Conservation (phyloP, 2,888 invertebrate genomes). For the Muschampia plurimacula region DNA sequence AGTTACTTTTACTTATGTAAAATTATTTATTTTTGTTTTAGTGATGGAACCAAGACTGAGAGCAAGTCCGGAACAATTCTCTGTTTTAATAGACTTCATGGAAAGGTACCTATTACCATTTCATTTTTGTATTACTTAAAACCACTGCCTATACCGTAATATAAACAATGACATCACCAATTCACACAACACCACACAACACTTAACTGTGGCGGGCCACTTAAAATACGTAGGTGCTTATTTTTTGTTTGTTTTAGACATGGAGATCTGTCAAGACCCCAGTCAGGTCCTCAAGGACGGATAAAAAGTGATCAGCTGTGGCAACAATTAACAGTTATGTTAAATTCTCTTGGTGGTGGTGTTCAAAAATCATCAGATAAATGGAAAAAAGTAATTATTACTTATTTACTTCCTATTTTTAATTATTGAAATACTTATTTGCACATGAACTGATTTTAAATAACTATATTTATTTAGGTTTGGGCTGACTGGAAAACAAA, state of each 20-base stretch:
- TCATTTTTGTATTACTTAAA: not conserved
- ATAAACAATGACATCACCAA: not conserved
- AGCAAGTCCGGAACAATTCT: not conserved
- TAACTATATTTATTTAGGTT: not conserved
- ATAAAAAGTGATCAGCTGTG: constrained; percentile 3
- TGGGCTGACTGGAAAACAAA: too few relatives aligned
- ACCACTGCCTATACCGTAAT: not conserved
- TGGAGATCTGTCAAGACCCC: constrained; percentile 3
- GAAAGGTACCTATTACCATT: not conserved
- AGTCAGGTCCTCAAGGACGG: constrained; percentile 2
- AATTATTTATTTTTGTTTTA: not conserved
- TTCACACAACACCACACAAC: too few relatives aligned
- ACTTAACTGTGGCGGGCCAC: too few relatives aligned
- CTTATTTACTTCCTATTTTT: not conserved
- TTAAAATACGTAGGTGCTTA: not conserved
- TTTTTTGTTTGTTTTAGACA: not conserved
- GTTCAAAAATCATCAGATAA: constrained; percentile 7
- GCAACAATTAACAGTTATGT: not conserved
- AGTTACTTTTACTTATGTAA: not conserved
- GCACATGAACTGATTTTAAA: not conserved
- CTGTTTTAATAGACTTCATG: not conserved
- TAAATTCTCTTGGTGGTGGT: constrained; percentile 16
- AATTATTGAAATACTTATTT: not conserved
- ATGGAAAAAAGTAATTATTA: constrained; percentile 13
- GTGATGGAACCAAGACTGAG: not conserved